phyloP scores from a whole-genome alignment of 2,113 vertebrate species.

The Ictidomys tridecemlineatus region DNA sequence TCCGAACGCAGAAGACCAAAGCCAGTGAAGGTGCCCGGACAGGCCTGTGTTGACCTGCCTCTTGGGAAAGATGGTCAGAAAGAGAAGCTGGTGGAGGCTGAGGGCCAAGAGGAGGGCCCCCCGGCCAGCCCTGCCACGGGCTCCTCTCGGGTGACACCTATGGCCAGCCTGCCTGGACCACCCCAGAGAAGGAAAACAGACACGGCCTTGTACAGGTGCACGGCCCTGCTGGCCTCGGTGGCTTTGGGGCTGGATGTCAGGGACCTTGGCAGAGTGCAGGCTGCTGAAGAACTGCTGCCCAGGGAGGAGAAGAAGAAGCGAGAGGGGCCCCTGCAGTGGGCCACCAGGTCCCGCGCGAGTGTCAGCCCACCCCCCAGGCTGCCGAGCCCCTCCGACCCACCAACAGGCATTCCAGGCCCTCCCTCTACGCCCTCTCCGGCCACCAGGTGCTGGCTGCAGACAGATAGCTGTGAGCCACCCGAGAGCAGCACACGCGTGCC shows the following conservation, averaged over 20 bases:
- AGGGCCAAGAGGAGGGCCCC: constrained; percentile 90
- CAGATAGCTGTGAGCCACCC: constrained; percentile 82
- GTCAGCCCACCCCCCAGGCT: constrained; percentile 87
- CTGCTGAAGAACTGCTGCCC: constrained; percentile 85
- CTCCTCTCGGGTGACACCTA: constrained; percentile 93
- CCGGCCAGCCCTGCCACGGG: constrained; percentile 90
- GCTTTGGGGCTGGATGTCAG: constrained; percentile 94
- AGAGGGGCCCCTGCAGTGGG: constrained; percentile 92
- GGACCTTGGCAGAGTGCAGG: constrained; percentile 86
- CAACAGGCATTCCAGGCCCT: constrained; percentile 86
- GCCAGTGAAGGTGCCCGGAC: constrained; percentile 93
- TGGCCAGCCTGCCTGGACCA: constrained; percentile 90
- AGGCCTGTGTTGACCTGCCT: constrained; percentile 95
- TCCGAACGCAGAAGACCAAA: constrained; percentile 94
- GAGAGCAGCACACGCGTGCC: not conserved
- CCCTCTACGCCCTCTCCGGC: constrained; percentile 93
- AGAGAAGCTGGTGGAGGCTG: constrained; percentile 83
- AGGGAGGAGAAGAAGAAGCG: constrained; percentile 93
- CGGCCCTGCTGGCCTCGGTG: constrained; percentile 92
- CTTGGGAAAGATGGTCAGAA: constrained; percentile 94
- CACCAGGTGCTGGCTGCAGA: constrained; percentile 92
- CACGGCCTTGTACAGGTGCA: constrained; percentile 91
- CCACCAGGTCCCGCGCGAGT: constrained; percentile 91
- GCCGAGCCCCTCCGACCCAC: constrained; percentile 77
- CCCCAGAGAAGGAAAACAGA: constrained; percentile 90